Evolutionary conservation across 2,797 vertebrate genomes (phyloP).

Genomic region (Tachyglossus aculeatus): DNA sequence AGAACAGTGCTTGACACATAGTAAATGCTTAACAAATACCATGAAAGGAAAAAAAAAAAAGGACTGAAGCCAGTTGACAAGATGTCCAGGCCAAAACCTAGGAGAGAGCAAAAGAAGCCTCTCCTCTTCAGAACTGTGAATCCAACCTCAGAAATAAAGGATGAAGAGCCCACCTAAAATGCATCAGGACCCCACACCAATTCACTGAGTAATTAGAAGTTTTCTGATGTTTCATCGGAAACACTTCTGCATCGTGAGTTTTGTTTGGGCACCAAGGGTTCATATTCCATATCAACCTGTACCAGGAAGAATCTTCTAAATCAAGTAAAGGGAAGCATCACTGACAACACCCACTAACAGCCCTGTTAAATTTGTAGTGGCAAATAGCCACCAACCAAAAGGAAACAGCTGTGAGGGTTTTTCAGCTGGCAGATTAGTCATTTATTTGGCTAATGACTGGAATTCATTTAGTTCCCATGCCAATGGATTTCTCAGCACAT

Average conservation of each 20-base stretch:
- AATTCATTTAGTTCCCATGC: fast-evolving
- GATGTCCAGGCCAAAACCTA: background rate
- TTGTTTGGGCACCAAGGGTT: background rate
- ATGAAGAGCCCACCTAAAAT: slow-evolving; percentile 1
- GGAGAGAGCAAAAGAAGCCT: background rate
- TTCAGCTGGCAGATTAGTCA: fast-evolving
- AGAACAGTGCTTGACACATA: too few relatives aligned
- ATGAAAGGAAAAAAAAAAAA: too few relatives aligned
- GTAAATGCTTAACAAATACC: too few relatives aligned
- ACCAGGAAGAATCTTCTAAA: background rate
- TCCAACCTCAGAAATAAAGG: background rate
- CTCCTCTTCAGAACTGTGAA: background rate
- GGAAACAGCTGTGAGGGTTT: background rate
- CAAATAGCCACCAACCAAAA: background rate
- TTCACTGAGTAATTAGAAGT: background rate
- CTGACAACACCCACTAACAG: background rate
- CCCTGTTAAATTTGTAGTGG: fast-evolving
- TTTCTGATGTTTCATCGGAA: background rate
- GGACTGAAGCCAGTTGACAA: too few relatives aligned
- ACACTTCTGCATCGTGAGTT: background rate
- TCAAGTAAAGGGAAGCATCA: background rate
- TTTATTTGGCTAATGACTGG: fast-evolving
- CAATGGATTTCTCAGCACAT: fast-evolving
- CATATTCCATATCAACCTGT: fast-evolving
- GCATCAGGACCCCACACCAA: background rate